Conservation (phyloP, 2,113 vertebrate genomes). For the Gymnorhina tibicen region DNA sequence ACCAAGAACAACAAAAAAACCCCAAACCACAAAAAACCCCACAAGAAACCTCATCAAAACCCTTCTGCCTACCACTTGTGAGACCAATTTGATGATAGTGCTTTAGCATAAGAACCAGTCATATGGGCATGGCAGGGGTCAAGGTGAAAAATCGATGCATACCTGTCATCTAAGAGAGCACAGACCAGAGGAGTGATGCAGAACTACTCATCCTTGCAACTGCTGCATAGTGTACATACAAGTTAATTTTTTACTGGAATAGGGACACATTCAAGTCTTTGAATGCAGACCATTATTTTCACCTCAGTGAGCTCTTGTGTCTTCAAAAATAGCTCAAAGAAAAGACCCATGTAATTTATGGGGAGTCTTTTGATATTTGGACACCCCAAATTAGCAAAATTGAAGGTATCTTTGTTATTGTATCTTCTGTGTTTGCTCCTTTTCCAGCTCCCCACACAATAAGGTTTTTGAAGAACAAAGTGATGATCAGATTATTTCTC, state of each 20-base stretch:
- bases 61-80: background rate
- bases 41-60: background rate
- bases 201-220: background rate
- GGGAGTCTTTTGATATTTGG: background rate
- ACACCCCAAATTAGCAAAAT: background rate
- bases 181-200: background rate
- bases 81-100: background rate
- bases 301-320: background rate
- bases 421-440: background rate
- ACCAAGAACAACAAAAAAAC: background rate
- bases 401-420: background rate
- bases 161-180: background rate
- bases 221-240: background rate
- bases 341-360: background rate
- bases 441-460: background rate
- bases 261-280: background rate
- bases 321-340: background rate
- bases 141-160: background rate
- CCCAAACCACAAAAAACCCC: background rate
- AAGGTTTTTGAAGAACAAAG: background rate
- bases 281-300: background rate
- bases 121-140: fast-evolving
- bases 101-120: background rate
- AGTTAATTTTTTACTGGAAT: background rate
- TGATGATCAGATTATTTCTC: background rate